These are phyloP conservation scores for Leucania comma DNA, from an alignment of 2,888 invertebrate species.

Conservation along the genomic window DNA sequence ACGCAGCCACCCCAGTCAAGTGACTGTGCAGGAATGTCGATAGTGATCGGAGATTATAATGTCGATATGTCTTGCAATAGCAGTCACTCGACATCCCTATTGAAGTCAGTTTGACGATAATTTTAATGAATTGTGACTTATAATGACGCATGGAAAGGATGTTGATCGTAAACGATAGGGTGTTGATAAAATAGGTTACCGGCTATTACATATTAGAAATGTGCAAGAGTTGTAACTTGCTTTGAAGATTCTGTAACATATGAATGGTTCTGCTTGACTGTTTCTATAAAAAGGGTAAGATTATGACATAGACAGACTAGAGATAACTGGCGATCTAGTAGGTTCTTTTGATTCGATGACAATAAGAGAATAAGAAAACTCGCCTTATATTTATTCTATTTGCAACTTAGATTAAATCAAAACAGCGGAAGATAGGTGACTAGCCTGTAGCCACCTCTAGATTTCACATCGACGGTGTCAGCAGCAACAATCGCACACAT, in stretches of 20 bases:
- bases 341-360: neutral
- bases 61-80: constrained; percentile 87
- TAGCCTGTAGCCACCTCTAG: no score
- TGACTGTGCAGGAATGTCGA: constrained; percentile 89
- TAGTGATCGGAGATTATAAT: constrained; percentile 86
- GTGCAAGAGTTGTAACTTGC: constrained; percentile 12
- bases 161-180: constrained; percentile 69
- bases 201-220: constrained; percentile 6
- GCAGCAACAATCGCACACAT: no score
- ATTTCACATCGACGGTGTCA: no score
- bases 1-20: constrained; percentile 89
- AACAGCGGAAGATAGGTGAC: no score
- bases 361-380: no score
- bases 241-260: neutral
- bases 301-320: neutral
- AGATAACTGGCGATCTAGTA: neutral
- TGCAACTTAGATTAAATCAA: no score
- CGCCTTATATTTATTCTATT: neutral
- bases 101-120: constrained; percentile 88
- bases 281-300: no score
- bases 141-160: constrained; percentile 86
- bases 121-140: constrained; percentile 90
- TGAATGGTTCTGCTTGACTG: neutral
- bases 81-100: constrained; percentile 89
- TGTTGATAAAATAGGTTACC: constrained; percentile 57